These are phyloP conservation scores for Galaxea fascicularis DNA, from an alignment of 92 coral and sea anemone species.

Conservation along the genomic window DNA sequence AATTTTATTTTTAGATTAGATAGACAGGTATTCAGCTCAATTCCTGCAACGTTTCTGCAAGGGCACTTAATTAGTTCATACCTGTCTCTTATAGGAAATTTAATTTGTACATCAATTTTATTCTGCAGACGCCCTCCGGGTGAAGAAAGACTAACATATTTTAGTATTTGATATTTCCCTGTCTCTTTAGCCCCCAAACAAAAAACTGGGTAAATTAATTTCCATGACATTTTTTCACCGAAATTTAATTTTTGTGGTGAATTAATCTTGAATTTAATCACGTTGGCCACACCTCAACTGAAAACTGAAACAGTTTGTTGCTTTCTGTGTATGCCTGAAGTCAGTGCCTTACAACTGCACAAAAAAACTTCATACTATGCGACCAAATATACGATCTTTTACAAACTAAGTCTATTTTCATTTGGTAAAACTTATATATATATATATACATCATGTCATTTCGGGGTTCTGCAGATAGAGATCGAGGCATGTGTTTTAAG, in stretches of 20 bases:
- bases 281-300: neutral
- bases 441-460: no score
- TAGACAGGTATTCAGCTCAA: neutral
- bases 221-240: neutral
- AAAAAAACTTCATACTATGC: no score
- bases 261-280: neutral
- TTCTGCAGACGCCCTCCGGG: neutral
- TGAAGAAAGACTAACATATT: neutral
- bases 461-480: no score
- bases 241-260: conserved; percentile 5
- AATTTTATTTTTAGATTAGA: neutral
- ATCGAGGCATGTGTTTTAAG: no score
- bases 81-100: neutral
- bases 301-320: neutral
- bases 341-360: neutral
- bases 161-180: no score
- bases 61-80: neutral
- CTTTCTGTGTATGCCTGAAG: neutral
- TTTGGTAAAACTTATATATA: no score
- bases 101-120: neutral
- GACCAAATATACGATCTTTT: neutral
- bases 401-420: no score
- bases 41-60: neutral
- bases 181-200: no score
- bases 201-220: no score